Evolutionary conservation across 2,888 invertebrate genomes (phyloP), one percentile per base, ranked within the genome.

Genomic region (Phalangium opilio): DNA sequence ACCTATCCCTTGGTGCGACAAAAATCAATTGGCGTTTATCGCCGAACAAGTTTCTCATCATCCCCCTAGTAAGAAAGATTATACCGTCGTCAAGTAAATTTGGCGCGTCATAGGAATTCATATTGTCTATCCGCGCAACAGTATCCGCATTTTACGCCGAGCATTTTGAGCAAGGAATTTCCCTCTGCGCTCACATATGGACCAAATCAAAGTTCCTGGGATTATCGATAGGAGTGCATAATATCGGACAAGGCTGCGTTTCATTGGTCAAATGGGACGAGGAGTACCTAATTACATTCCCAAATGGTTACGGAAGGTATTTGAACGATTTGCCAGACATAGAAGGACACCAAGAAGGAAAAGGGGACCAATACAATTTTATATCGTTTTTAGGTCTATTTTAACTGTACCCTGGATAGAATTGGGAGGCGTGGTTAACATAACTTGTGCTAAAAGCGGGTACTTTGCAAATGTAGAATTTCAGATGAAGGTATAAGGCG

Each of bases 11-110:
- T 55, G 57, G 55, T 53, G 55, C 38, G 50, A 47, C 10, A 46
- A 43, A 32, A 45, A 85, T 70, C 87, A 95, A 64, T 72, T 98
- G 10, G 78, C 83, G 7, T 98, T 98, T 69, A 78, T 96, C 43
- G 89, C 98, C 3, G 98, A 98, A 65, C 98, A 99, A 71, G 95
- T 96, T 11, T 96, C 93, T 8, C 98, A 98, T 72, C 98, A 98
- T 72, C 98, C 96, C 40, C 96, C 96, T 11, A 53, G 52, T 52
- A 20, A 44, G 47, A 34, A 27, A 27, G 27, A 27, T 27, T 7
- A 27, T 27, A n/a, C n/a, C n/a, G n/a, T n/a, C n/a, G n/a, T n/a
- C n/a, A n/a, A n/a, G n/a, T n/a, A n/a, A n/a, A n/a, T n/a, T n/a
- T n/a, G n/a, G n/a, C n/a, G n/a, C n/a, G n/a, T n/a, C n/a, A n/a